Conservation (phyloP, 2,888 invertebrate genomes). For the Microplitis deprimator region DNA sequence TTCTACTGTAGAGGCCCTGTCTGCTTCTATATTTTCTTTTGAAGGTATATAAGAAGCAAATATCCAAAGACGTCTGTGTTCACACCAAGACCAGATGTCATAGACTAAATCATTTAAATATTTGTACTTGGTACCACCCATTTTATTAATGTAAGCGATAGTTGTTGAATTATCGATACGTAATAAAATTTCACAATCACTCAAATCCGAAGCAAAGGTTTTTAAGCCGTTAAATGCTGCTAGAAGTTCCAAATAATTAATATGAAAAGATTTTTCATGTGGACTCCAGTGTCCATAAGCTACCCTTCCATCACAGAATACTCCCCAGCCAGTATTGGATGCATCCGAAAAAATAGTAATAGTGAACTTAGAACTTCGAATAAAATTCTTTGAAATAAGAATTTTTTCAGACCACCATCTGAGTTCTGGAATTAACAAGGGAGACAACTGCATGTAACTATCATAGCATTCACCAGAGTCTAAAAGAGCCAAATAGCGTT, state of each 20-base stretch:
- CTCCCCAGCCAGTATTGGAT: conserved; percentile 15
- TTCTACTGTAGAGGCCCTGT: too few species aligned
- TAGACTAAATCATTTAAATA: conserved; percentile 30
- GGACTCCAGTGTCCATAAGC: conserved; percentile 29
- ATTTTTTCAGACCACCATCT: too few species aligned
- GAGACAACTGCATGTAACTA: too few species aligned
- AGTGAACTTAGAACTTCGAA: too few species aligned
- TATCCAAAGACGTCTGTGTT: conserved; percentile 36
- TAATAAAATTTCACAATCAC: too few species aligned
- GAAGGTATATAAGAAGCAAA: too few species aligned
- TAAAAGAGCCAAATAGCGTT: conserved; percentile 37
- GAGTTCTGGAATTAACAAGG: too few species aligned
- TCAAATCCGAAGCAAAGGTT: too few species aligned
- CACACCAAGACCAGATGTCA: conserved; percentile 44
- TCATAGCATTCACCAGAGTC: not conserved
- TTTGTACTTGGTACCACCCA: not conserved
- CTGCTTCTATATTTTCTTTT: too few species aligned
- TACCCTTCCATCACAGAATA: not conserved
- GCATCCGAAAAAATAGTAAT: conserved; percentile 24
- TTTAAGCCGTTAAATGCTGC: not conserved
- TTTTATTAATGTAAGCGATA: conserved; percentile 1
- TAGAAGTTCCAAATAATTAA: conserved; percentile 39
- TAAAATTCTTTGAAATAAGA: too few species aligned
- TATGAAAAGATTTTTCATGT: conserved; percentile 29
- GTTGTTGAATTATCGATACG: conserved; percentile 38